These are phyloP conservation scores for Diadema setosum DNA, from an alignment of 35 echinoderm and acorn worm species.

Conservation along the genomic window DNA sequence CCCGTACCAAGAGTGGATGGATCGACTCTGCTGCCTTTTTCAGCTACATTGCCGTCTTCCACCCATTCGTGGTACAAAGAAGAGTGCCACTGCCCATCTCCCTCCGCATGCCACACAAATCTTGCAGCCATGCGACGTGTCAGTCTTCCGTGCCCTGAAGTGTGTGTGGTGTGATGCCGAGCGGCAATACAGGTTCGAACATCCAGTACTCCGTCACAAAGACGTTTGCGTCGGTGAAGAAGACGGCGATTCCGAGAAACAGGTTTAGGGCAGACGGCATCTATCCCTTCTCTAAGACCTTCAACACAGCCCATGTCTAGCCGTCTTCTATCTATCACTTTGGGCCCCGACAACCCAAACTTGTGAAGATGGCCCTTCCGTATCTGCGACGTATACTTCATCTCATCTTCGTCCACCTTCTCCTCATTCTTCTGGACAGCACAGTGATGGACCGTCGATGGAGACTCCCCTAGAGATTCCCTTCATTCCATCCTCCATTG, in stretches of 20 bases:
- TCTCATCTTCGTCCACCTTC: neutral
- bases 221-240: neutral
- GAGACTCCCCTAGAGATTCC: too few species aligned
- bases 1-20: neutral
- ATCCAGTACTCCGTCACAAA: neutral
- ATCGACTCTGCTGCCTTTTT: neutral
- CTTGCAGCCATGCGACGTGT: neutral
- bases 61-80: neutral
- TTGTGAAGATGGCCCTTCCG: neutral
- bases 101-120: neutral
- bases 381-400: neutral
- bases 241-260: neutral
- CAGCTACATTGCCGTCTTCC: neutral
- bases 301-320: neutral
- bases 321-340: neutral
- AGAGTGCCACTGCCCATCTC: neutral
- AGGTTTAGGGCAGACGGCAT: neutral
- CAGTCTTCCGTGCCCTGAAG: neutral
- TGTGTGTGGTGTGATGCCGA: neutral
- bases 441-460: neutral
- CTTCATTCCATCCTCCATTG: neutral
- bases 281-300: neutral
- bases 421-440: neutral
- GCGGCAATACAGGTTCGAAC: neutral
- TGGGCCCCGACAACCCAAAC: neutral